Evolutionary conservation across 2,113 vertebrate species (phyloP).

Genomic region (Archilochus colubris): DNA sequence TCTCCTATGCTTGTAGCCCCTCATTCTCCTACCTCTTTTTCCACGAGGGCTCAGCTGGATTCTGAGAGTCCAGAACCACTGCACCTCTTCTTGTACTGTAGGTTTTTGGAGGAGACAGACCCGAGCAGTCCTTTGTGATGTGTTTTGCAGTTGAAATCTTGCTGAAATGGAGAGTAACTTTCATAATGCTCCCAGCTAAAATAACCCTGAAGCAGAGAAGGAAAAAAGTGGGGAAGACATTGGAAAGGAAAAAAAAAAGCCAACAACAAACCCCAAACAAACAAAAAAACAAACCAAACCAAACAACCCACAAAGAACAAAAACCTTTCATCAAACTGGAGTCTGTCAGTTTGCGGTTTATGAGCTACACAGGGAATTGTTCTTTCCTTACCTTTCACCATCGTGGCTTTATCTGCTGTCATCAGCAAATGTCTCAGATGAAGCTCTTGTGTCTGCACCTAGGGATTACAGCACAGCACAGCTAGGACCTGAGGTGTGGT

Average conservation of each 20-base stretch:
- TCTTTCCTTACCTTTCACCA: background rate
- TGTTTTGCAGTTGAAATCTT: background rate
- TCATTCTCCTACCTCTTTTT: slow-evolving; percentile 40
- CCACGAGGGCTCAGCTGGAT: slow-evolving; percentile 66
- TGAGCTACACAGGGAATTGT: background rate
- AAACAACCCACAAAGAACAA: background rate
- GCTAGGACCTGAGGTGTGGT: background rate
- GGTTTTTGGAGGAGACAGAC: slow-evolving; percentile 78
- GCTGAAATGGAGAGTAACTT: slow-evolving; percentile 62
- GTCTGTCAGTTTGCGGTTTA: background rate
- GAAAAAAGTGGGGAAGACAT: background rate
- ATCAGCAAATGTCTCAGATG: background rate
- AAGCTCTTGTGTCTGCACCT: background rate
- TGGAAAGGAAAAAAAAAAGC: background rate
- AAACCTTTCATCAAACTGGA: background rate
- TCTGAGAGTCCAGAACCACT: slow-evolving; percentile 81
- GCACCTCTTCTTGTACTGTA: slow-evolving; percentile 80
- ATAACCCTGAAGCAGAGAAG: slow-evolving; percentile 75
- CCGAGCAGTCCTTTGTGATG: background rate
- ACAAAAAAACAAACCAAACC: no score
- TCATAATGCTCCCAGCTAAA: slow-evolving; percentile 81
- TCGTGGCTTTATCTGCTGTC: slow-evolving; percentile 8
- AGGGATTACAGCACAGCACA: background rate
- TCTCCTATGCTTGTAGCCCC: background rate
- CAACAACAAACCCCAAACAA: no score